Evolutionary conservation across 2,797 vertebrate species (phyloP), one percentile per base, ranked within the genome.

Genomic region (Argyrosomus regius): DNA sequence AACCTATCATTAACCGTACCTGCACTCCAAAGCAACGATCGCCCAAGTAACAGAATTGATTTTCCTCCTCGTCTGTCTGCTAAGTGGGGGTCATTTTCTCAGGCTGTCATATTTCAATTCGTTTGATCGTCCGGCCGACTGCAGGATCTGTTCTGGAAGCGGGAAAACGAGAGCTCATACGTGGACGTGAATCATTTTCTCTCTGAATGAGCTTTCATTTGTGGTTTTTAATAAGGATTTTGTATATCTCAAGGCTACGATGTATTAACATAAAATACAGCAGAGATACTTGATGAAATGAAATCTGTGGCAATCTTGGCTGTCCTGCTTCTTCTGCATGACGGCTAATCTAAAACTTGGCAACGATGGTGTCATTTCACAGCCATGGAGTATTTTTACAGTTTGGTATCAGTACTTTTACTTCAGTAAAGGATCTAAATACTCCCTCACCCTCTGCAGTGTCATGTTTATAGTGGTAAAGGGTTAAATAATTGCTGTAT

Each of bases 1-100:
- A 87, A 80, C 80, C 83, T 86, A 75, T 74, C 88, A 88, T 88
- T 79, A 73, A 54, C 58, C 69, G 58, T 78, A 88, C 69, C 84
- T 85, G 81, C 61, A 57, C 72, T 64, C 59, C 64, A 70, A 71
- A 71, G 71, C 39, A 59, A 43, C 39, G 3, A 56, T 80, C 28
- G 22, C 66, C 70, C 31, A 1, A 22, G 71, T 3, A 71, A 52
- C 31, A 62, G 41, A 76, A 84, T 69, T 69, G 58, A 82, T 79
- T 86, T 72, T 65, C 61, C 68, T 60, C 31, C 22, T 52, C n/a
- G 3, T n/a, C 68, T 56, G 31, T 49, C 16, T 22, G 61, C 60
- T 58, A 61, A 82, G 69, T 53, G 70, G 75, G 69, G 64, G 39
- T 73, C 35, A 28, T 73, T 83, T 80, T 82, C 72, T 50, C 6